Conservation (phyloP, 2,797 vertebrate species). For the Echeneis naucrates region DNA sequence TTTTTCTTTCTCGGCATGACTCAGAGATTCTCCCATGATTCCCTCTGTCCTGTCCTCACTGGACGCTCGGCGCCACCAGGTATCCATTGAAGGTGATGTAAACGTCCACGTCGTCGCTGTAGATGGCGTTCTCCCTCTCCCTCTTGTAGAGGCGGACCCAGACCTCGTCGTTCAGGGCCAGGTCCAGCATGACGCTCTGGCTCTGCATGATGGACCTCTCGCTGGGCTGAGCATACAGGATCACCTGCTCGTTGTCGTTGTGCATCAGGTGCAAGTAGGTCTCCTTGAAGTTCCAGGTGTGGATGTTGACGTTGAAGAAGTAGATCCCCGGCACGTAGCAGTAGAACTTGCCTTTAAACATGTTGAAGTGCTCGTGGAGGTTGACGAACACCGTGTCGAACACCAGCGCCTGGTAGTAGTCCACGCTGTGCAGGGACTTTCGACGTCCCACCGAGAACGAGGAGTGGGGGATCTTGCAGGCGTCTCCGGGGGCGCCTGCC, state of each 20-base stretch:
- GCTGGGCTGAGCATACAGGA: conserved; percentile 93
- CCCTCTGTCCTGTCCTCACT: conserved; percentile 47
- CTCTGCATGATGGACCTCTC: conserved; percentile 98
- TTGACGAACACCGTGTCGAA: conserved; percentile 95
- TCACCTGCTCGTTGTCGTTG: conserved; percentile 88
- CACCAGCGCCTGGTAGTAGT: conserved; percentile 90
- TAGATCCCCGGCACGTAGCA: conserved; percentile 90
- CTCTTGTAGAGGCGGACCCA: conserved; percentile 94
- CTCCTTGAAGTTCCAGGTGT: conserved; percentile 98
- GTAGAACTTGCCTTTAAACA: conserved; percentile 90
- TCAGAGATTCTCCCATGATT: neutral
- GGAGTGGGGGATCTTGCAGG: conserved; percentile 87
- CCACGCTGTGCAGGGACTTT: conserved; percentile 90
- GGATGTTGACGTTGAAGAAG: conserved; percentile 94
- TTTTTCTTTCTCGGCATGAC: conserved; percentile 12
- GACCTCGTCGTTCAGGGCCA: conserved; percentile 87
- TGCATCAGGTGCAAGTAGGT: conserved; percentile 95
- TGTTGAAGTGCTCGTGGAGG: conserved; percentile 90
- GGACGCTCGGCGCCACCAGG: conserved; percentile 85
- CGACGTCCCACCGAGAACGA: conserved; percentile 94
- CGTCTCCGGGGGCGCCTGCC: conserved; percentile 85
- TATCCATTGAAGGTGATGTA: conserved; percentile 96
- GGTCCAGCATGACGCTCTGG: conserved; percentile 92
- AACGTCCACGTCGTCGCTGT: conserved; percentile 92
- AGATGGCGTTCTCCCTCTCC: conserved; percentile 92